Conservation (phyloP, 2,888 invertebrate species). For the Beris chalybata region DNA sequence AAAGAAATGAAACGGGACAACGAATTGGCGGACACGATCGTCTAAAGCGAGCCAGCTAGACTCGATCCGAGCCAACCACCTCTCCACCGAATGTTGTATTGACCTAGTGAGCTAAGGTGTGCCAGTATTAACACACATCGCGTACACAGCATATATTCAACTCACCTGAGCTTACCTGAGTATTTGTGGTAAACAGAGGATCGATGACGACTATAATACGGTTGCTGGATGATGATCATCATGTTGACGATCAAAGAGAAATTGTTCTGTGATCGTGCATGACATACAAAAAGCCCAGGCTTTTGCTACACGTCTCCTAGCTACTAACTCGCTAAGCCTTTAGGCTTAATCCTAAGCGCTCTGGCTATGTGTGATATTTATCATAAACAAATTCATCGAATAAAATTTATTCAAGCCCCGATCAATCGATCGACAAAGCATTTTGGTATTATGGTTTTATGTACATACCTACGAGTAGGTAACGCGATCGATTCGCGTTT, state of each 20-base stretch:
- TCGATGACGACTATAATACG: conserved; percentile 28
- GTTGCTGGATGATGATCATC: conserved; percentile 8
- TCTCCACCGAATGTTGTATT: conserved; percentile 28
- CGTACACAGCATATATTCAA: not conserved
- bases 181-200: conserved; percentile 37
- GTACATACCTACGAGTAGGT: not conserved
- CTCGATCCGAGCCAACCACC: conserved; percentile 16
- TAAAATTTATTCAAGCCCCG: conserved; percentile 24
- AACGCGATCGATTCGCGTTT: not conserved
- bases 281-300: conserved; percentile 15
- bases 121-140: conserved; percentile 7
- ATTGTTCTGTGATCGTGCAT: conserved; percentile 21
- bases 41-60: conserved; percentile 5
- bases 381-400: conserved; percentile 31
- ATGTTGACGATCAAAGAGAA: conserved; percentile 16
- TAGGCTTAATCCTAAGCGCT: no score
- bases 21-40: conserved; percentile 4
- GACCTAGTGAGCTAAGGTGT: conserved; percentile 35
- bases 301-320: not conserved
- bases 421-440: conserved; percentile 9
- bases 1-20: conserved; percentile 39
- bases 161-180: conserved; percentile 19
- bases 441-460: no score
- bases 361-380: conserved; percentile 11
- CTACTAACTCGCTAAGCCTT: no score